Conservation (phyloP, 2,113 vertebrate species). For the Microcebus ravelobensis region DNA sequence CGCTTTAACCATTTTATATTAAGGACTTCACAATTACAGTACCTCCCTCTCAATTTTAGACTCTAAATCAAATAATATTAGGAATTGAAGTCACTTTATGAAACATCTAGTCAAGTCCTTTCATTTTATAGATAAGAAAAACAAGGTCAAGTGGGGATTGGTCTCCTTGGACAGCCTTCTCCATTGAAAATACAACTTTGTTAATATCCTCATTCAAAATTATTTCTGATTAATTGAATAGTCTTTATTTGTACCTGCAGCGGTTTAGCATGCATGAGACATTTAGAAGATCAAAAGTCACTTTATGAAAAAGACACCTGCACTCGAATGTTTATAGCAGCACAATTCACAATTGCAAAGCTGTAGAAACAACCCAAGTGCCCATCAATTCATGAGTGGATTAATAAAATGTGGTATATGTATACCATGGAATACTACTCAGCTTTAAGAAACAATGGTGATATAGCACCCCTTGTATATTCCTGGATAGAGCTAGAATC, state of each 20-base stretch:
- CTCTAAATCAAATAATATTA: background rate
- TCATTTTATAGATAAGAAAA: conserved; percentile 7
- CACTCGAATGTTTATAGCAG: too few relatives aligned
- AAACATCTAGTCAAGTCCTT: background rate
- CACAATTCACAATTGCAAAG: too few relatives aligned
- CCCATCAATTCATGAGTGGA: too few relatives aligned
- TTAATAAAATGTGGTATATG: too few relatives aligned
- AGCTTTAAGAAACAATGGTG: too few relatives aligned
- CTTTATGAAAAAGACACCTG: too few relatives aligned
- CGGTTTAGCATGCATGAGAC: background rate
- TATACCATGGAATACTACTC: too few relatives aligned
- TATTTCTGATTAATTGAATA: background rate
- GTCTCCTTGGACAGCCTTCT: background rate
- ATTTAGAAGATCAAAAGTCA: background rate
- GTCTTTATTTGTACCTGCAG: background rate
- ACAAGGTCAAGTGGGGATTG: background rate
- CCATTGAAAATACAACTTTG: background rate
- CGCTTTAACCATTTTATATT: background rate
- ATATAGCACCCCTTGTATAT: too few relatives aligned
- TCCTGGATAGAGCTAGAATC: too few relatives aligned
- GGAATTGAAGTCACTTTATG: background rate
- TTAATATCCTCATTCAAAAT: background rate
- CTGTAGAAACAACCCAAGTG: too few relatives aligned
- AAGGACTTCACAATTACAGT: background rate
- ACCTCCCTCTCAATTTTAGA: background rate